Base-by-base conservation (phyloP, 2,113 vertebrate genomes). In the Girardinichthys multiradiatus region DNA sequence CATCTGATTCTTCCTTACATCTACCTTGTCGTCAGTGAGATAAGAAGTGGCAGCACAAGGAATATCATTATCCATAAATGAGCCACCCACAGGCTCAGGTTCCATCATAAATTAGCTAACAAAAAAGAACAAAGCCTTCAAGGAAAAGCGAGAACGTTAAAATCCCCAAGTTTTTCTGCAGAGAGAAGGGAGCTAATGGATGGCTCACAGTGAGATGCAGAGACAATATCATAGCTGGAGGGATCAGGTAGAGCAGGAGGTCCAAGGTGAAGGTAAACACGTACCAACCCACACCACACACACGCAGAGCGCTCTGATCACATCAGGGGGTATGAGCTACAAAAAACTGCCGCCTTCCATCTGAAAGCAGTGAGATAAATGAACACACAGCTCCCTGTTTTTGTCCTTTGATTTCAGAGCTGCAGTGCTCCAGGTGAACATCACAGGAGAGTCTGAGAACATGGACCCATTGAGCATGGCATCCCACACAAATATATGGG, bases 21-120 rank as follows among this genome's bases (percentile, higher is more conserved):
- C 48, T 62, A 11, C 24, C 61, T 48, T 27, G 66, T 83, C 81
- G 21, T 39, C 66, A 48, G 68, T 4, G 59, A 77, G 60, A 87
- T 86, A 89, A 86, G 85, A 76, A 79, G 81, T 83, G 87, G 77
- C 90, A 90, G 89, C 90, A 90, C 82, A 91, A 45, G 80, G 89
- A 91, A 92, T 88, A 76, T 85, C 54, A 80, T 84, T 83, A 87
- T 74, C 80, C 58, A 78, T 76, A 87, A 86, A 85, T 86, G 83
- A 91, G 81, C 68, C 84, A 79, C 87, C 80, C 78, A 74, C 86
- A 4, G 80, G 67, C 72, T 81, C 64, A 1, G 74, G 65, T 88
- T 83, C 80, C 79, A 80, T 72, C 80, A 83, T 81, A 85, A 91
- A 88, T 91, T 86, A 88, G 69, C 70, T 27, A 45, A 27, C n/a